phyloP scores from a whole-genome alignment of 1,140 invertebrate species.

The Bicyclus anynana region DNA sequence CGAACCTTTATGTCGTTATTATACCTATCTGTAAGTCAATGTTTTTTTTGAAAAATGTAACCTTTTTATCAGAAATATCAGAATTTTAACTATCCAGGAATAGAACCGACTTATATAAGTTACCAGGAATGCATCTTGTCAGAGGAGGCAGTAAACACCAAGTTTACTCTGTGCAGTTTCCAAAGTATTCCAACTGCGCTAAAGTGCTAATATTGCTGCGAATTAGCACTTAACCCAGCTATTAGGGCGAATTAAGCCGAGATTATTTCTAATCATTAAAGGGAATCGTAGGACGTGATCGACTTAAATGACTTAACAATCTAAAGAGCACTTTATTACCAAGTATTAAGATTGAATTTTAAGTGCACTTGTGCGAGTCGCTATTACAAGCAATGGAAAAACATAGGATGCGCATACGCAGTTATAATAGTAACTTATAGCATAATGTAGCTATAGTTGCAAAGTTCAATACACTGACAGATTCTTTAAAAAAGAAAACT shows the following conservation, averaged over 20 bases:
- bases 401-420: slow-evolving; percentile 8
- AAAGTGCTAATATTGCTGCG: slow-evolving; percentile 17
- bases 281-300: slow-evolving; percentile 12
- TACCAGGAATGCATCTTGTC: neutral
- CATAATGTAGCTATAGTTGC: neutral
- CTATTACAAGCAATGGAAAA: slow-evolving; percentile 2
- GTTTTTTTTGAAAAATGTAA: too few species aligned
- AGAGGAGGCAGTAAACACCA: neutral
- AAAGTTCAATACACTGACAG: slow-evolving; percentile 4
- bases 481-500: too few species aligned
- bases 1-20: too few species aligned
- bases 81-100: neutral
- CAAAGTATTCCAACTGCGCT: slow-evolving; percentile 13
- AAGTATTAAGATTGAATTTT: neutral
- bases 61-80: too few species aligned
- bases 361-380: neutral
- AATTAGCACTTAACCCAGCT: slow-evolving; percentile 26
- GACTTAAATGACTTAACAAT: neutral
- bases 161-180: neutral
- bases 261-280: slow-evolving; percentile 28
- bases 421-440: neutral
- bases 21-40: too few species aligned
- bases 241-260: slow-evolving; percentile 28
- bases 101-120: neutral
- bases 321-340: neutral